Conservation (phyloP, 1,140 invertebrate genomes). For the Zeugodacus cucurbitae region DNA sequence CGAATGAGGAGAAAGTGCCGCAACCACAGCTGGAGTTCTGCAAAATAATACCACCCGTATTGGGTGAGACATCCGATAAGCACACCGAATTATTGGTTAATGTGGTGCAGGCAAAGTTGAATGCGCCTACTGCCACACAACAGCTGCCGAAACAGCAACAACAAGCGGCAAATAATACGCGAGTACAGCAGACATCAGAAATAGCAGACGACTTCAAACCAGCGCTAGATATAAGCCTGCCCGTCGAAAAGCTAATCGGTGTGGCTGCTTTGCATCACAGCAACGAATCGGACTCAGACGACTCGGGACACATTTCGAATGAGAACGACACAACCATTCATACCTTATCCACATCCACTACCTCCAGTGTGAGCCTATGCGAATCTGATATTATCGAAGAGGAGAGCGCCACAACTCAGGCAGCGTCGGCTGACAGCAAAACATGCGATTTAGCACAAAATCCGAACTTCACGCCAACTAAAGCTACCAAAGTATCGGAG, state of each 20-base stretch:
- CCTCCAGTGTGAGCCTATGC: conserved; percentile 53
- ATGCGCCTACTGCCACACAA: not conserved
- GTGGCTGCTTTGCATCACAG: not conserved
- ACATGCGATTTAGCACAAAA: not conserved
- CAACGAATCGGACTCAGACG: conserved; percentile 71
- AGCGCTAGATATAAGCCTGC: not conserved
- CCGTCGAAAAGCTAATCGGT: not conserved
- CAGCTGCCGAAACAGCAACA: conserved; percentile 40
- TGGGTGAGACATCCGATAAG: conserved; percentile 61
- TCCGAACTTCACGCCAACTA: not conserved
- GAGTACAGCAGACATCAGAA: not conserved
- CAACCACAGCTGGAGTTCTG: conserved; percentile 59
- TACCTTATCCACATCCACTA: conserved; percentile 10
- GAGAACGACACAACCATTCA: conserved; percentile 67
- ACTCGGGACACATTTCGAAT: conserved; percentile 82
- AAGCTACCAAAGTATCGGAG: conserved; percentile 54
- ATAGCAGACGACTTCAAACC: not conserved
- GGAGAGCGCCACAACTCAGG: not conserved
- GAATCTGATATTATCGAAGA: conserved; percentile 52
- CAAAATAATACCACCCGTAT: conserved; percentile 61
- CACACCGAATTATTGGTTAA: conserved; percentile 59
- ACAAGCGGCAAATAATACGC: not conserved
- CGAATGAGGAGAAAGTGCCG: conserved; percentile 58
- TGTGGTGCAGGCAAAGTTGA: conserved; percentile 49
- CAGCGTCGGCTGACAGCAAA: not conserved